These are phyloP conservation scores for Cygnus atratus DNA, from an alignment of 2,113 vertebrate genomes.

Conservation along the genomic window DNA sequence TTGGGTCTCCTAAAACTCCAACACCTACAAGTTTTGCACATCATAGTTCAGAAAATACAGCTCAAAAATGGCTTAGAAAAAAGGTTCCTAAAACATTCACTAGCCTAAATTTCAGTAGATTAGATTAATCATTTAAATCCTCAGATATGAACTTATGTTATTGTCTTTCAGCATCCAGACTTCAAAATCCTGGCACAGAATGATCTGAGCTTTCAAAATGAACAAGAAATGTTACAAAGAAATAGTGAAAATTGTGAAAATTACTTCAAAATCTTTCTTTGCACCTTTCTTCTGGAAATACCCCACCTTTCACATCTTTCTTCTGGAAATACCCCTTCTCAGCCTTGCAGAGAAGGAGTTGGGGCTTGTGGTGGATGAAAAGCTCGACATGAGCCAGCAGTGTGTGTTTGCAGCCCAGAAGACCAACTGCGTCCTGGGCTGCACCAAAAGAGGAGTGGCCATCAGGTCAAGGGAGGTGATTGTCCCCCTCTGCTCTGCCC, in stretches of 20 bases:
- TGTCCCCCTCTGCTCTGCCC: no score
- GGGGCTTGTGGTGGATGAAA: no score
- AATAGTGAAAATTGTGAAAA: neutral
- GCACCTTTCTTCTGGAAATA: neutral
- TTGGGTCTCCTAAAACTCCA: neutral
- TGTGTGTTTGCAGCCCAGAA: no score
- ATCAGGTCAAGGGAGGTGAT: no score
- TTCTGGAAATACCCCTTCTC: no score
- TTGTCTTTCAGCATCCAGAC: neutral
- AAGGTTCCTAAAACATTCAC: neutral
- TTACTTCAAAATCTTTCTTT: neutral
- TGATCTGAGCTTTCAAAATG: neutral
- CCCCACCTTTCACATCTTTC: no score
- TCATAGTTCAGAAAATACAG: neutral
- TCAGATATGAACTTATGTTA: neutral
- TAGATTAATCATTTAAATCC: neutral
- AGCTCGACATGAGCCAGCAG: no score
- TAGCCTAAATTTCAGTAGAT: neutral
- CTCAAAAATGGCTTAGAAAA: neutral
- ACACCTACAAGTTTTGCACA: neutral
- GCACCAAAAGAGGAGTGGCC: no score
- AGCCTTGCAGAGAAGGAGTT: no score
- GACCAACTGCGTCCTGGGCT: no score
- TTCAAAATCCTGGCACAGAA: neutral
- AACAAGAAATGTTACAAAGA: neutral